Evolutionary conservation across 1,140 invertebrate genomes (phyloP), one percentile per base, ranked within the genome.

Genomic region (Drosophila dunni): DNA sequence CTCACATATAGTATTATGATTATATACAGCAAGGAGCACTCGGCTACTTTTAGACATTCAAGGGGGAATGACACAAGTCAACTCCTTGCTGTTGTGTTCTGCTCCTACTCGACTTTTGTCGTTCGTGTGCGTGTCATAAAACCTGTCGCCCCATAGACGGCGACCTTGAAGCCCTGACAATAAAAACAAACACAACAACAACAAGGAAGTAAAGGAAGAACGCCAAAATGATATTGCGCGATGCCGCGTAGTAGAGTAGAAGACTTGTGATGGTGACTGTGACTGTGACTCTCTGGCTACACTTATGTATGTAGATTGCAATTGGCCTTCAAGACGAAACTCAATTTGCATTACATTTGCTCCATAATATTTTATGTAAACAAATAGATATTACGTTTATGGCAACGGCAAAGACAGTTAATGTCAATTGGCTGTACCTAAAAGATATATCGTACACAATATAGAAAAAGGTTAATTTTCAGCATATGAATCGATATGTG

Each of bases 331-430:
- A 20, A 58, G 61, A 50, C 45, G 54, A 78, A 88, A 83, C 83
- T 71, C 82, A 86, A 86, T 86, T 86, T 86, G 82, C 83, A 86
- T 88, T 86, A 86, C 72, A 86, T 82, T 82, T 88, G 24, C 24
- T 29, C 6, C 79, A 88, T 88, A 79, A 85, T 81, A 88, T 88
- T 82, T 88, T 79, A 72, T 82, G 63, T 80, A 62, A 64, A 66
- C 61, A 71, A 62, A 71, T 66, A 75, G 58, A 74, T 57, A 56
- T 74, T 48, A 69, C 57, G 56, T 68, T 68, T 68, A 73, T 67
- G 64, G 24, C 8, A 33, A 38, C 8, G 7, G 24, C 24, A 29
- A 29, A 29, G 24, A 29, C 24, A 29, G 24, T 29, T 29, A 29
- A 29, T 29, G 24, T 29, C 24, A 29, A 29, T 29, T 29, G 24